Evolutionary conservation across 2,113 vertebrate genomes (phyloP).

Genomic region (Solenodon paradoxus): DNA sequence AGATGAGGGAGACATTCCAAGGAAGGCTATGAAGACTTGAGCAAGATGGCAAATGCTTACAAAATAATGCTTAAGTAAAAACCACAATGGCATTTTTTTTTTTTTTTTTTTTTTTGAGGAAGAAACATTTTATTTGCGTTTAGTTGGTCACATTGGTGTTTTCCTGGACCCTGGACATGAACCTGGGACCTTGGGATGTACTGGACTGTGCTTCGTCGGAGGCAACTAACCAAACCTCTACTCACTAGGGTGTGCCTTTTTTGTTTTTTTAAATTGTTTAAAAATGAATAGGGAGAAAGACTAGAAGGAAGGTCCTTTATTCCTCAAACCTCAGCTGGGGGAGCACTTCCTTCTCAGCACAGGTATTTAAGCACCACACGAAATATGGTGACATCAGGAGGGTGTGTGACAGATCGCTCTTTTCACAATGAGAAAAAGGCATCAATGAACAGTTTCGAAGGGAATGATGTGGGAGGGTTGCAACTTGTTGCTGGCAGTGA

Average conservation of each 20-base stretch:
- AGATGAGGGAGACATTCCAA: rapidly evolving
- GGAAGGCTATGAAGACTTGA: not conserved
- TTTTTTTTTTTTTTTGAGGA: too few relatives aligned
- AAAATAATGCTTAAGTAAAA: not conserved
- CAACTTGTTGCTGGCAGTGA: not conserved
- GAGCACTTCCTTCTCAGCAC: not conserved
- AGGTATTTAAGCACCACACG: too few relatives aligned
- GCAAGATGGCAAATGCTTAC: not conserved
- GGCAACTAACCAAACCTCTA: too few relatives aligned
- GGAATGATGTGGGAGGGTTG: not conserved
- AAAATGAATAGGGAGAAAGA: not conserved
- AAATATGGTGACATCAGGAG: rapidly evolving
- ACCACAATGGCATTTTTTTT: too few relatives aligned
- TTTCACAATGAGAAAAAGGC: not conserved
- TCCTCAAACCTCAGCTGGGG: not conserved
- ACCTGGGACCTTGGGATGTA: too few relatives aligned
- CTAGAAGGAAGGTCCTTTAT: not conserved
- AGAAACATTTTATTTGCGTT: too few relatives aligned
- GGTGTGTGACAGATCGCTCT: not conserved
- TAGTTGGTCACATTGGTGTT: too few relatives aligned
- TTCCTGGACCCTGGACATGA: too few relatives aligned
- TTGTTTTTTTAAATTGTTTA: not conserved
- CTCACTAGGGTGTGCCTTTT: too few relatives aligned
- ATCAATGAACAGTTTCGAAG: too few relatives aligned
- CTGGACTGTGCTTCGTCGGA: too few relatives aligned